Conservation (phyloP, 2,797 vertebrate genomes). For the Odontamblyopus lacepedii region DNA sequence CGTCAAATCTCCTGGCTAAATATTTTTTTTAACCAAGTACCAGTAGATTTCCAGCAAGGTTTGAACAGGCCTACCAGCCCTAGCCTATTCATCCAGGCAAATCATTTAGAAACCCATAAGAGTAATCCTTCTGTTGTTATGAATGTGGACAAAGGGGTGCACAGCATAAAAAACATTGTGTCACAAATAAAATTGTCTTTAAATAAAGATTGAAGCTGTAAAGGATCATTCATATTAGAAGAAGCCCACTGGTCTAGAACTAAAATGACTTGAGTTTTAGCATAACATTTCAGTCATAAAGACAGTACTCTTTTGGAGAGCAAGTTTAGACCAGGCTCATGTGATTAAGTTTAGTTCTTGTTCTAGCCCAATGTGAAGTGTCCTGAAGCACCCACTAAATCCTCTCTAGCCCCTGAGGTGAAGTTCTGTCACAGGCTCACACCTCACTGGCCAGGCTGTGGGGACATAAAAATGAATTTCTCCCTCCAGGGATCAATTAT, state of each 20-base stretch:
- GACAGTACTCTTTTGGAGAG: neutral
- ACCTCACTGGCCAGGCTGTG: slow-evolving; percentile 28
- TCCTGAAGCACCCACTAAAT: slow-evolving; percentile 47
- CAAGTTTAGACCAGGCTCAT: slow-evolving; percentile 16
- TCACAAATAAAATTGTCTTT: neutral
- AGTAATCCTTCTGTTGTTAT: too few species aligned
- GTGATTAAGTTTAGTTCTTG: slow-evolving; percentile 31
- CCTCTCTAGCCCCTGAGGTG: slow-evolving; percentile 26
- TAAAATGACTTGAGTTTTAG: neutral
- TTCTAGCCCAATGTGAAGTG: slow-evolving; percentile 31
- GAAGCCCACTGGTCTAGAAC: neutral
- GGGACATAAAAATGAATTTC: slow-evolving; percentile 35
- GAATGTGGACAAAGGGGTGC: neutral
- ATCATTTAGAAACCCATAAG: too few species aligned
- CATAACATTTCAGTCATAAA: neutral
- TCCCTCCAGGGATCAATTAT: slow-evolving; percentile 54
- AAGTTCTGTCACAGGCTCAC: slow-evolving; percentile 32
- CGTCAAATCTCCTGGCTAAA: too few species aligned
- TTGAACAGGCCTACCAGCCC: too few species aligned
- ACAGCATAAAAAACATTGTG: neutral
- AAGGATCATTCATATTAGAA: neutral
- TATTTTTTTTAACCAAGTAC: too few species aligned
- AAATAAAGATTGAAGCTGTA: neutral
- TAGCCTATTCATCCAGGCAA: too few species aligned
- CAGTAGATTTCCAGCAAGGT: too few species aligned